Conservation (phyloP, 2,797 vertebrate genomes). For the Kryptolebias ocellatus region DNA sequence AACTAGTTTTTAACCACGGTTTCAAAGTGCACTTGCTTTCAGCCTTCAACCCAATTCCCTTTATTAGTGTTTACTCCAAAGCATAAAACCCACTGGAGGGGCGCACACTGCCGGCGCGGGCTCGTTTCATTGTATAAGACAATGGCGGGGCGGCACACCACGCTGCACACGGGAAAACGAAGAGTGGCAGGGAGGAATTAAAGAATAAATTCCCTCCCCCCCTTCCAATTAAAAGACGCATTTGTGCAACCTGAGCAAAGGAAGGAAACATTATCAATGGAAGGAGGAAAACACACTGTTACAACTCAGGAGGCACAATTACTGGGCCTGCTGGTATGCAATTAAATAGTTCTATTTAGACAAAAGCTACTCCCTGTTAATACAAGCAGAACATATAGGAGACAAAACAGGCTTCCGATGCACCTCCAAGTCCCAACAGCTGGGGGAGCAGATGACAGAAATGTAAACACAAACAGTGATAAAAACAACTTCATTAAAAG, state of each 20-base stretch:
- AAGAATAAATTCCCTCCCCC: conserved; percentile 68
- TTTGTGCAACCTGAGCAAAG: conserved; percentile 64
- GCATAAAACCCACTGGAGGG: conserved; percentile 76
- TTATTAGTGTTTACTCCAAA: conserved; percentile 78
- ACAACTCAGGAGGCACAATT: conserved; percentile 78
- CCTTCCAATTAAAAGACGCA: conserved; percentile 76
- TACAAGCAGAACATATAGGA: conserved; percentile 62
- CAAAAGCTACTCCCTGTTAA: conserved; percentile 51
- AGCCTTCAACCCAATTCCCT: conserved; percentile 54
- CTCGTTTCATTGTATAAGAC: conserved; percentile 80
- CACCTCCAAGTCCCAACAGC: conserved; percentile 53
- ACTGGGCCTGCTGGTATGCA: conserved; percentile 60
- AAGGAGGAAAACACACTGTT: conserved; percentile 67
- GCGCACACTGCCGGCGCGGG: conserved; percentile 49
- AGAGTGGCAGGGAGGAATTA: conserved; percentile 70
- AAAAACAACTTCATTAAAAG: conserved; percentile 47
- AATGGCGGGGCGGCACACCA: conserved; percentile 63
- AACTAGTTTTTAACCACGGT: conserved; percentile 81
- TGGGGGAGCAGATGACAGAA: conserved; percentile 59
- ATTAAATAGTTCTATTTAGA: conserved; percentile 73
- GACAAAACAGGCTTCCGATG: conserved; percentile 34
- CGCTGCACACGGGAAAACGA: conserved; percentile 35
- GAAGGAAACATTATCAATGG: conserved; percentile 70
- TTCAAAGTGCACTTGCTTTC: conserved; percentile 55
- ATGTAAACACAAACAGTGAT: conserved; percentile 50